phyloP scores from a whole-genome alignment of 2,888 invertebrate species.

The Exocentrus adspersus region DNA sequence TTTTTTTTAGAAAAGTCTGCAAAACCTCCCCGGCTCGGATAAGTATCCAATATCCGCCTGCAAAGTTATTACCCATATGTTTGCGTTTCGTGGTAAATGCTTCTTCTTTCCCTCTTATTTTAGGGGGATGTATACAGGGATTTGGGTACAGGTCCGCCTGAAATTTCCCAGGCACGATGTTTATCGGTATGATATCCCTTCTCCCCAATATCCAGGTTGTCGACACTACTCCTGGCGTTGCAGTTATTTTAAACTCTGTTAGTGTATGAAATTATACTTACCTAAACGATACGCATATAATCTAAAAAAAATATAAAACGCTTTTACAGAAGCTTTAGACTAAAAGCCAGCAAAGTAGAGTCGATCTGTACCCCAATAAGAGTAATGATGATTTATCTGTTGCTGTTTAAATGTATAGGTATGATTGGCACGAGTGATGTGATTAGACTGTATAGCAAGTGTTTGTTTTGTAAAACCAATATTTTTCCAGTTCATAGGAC shows the following conservation, averaged over 20 bases:
- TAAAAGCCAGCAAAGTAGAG: too few species aligned
- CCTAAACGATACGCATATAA: too few species aligned
- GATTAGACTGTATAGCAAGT: not conserved
- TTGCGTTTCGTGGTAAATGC: not conserved
- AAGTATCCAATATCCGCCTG: too few species aligned
- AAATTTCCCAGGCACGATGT: slow-evolving; percentile 5
- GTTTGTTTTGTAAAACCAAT: not conserved
- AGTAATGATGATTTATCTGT: slow-evolving; percentile 4
- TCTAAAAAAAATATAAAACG: not conserved
- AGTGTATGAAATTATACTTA: not conserved
- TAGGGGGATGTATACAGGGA: slow-evolving; percentile 1
- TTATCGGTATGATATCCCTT: not conserved
- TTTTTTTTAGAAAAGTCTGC: too few species aligned
- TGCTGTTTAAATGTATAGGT: not conserved
- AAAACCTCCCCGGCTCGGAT: too few species aligned
- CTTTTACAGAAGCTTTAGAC: too few species aligned
- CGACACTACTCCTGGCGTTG: slow-evolving; percentile 1
- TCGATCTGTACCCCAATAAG: not conserved
- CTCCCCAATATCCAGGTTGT: not conserved
- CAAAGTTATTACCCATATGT: not conserved
- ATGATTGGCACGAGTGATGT: not conserved
- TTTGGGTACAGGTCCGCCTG: not conserved
- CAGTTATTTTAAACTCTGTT: not conserved
- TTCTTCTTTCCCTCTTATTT: slow-evolving; percentile 1
- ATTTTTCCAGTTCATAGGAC: slow-evolving; percentile 63